Percentiles rank a stretch among this genome's conserved stretches.
Conservation (phyloP, 2,113 vertebrate species). For the western clawed frog (Xenopus tropicalis) region UCB_Xtro_10.0 CM004447.2:12546501-12547000, state of each 20-base stretch:
- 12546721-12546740: slow-evolving; percentile 18
- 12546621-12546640: background rate
- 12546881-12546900: slow-evolving; percentile 56
- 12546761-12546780: slow-evolving; percentile 61
- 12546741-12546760: slow-evolving; percentile 47
- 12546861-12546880: slow-evolving; percentile 50
- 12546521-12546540: too few relatives aligned
- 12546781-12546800: slow-evolving; percentile 54
- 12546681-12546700: slow-evolving; percentile 29
- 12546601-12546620: too few relatives aligned
- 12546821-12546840: slow-evolving; percentile 49
- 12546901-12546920: slow-evolving; percentile 52
- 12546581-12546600: too few relatives aligned
- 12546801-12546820: slow-evolving; percentile 60
- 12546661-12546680: slow-evolving; percentile 16
- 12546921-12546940: slow-evolving; percentile 50
- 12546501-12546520: too few relatives aligned
- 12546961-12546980: slow-evolving; percentile 44
- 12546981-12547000: slow-evolving; percentile 27
- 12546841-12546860: slow-evolving; percentile 55
- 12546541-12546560: too few relatives aligned
- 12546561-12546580: too few relatives aligned
- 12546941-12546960: slow-evolving; percentile 50
- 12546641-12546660: background rate
- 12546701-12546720: slow-evolving; percentile 18